phyloP scores from a whole-genome alignment of 64 coral and sea anemone genomes.

The Porites lutea region DNA sequence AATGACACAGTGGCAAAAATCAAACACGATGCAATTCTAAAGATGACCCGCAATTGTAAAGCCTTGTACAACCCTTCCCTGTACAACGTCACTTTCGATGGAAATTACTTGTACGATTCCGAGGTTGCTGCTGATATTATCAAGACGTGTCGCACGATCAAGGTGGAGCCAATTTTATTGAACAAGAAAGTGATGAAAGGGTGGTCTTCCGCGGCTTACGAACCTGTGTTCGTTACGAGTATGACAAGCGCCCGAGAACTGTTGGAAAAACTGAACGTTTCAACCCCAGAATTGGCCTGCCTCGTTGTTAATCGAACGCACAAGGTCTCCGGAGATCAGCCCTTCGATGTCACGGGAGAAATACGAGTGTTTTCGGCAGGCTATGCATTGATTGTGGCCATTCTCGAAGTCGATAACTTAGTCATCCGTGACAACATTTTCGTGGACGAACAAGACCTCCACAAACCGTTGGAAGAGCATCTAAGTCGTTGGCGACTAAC shows the following conservation, averaged over 20 bases:
- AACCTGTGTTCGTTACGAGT: background rate
- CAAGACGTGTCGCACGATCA: background rate
- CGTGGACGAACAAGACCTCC: background rate
- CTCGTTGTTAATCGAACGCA: background rate
- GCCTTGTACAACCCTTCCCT: background rate
- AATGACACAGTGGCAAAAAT: background rate
- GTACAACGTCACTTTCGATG: background rate
- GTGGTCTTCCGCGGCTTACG: background rate
- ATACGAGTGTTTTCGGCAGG: background rate
- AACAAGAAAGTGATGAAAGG: background rate
- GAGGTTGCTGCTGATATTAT: background rate
- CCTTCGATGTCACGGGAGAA: background rate
- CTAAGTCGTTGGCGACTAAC: background rate
- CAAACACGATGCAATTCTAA: background rate
- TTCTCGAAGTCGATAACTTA: no score
- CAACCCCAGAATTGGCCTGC: background rate
- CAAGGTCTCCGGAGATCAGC: background rate
- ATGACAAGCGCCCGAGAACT: background rate
- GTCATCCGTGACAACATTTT: background rate
- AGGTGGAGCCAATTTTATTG: background rate
- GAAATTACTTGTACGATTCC: background rate
- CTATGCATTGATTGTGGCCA: background rate
- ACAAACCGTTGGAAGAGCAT: background rate
- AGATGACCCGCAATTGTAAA: background rate
- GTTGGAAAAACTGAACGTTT: background rate